Base-by-base conservation (phyloP, 2,113 vertebrate species). In the Peromyscus polionotus region DNA sequence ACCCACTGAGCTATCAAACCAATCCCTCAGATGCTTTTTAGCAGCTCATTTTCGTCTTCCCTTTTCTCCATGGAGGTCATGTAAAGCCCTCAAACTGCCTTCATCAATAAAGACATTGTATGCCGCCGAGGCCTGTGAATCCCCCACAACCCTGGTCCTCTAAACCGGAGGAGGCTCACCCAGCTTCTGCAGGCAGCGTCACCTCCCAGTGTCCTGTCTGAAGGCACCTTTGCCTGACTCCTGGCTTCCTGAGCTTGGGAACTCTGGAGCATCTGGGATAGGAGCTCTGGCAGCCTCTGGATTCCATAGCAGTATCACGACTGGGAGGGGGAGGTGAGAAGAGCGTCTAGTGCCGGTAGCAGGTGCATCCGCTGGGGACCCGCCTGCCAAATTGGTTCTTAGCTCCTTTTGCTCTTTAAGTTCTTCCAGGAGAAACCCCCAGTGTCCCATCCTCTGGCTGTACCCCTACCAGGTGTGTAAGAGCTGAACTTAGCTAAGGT, bases 141-240 rank as follows among this genome's bases (percentile, higher is more conserved):
- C 7, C 3, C 5, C 7, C 10, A 11, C n/a, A 1, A 19, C 16
- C 5, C 0, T 0, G 0, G 16, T 54, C 63, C 65, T 88, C n/a
- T 19, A 1, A 28, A 45, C 2, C 20, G 0, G 1, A 3, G 3
- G 68, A 51, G 7, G 5, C 33, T 11, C 77, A 16, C 12, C 33
- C n/a, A 28, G 13, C 26, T 16, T 9, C 63, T 0, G 3, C 3
- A 36, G 48, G 36, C 51, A 63, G 39, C 0, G 0, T 7, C 0
- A 0, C 59, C 31, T 26, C n/a, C 19, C 16, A 19, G 67, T 24
- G 75, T 17, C 19, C 33, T n/a, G 2, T 76, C n/a, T 0, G 13
- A 73, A 28, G 45, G 12, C 48, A 1, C 45, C 22, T 61, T 63
- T 20, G 85, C 85, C 48, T 51, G 12, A 12, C 6, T 45, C 12